Conservation (phyloP, 2,113 vertebrate genomes). For the Conger conger region DNA sequence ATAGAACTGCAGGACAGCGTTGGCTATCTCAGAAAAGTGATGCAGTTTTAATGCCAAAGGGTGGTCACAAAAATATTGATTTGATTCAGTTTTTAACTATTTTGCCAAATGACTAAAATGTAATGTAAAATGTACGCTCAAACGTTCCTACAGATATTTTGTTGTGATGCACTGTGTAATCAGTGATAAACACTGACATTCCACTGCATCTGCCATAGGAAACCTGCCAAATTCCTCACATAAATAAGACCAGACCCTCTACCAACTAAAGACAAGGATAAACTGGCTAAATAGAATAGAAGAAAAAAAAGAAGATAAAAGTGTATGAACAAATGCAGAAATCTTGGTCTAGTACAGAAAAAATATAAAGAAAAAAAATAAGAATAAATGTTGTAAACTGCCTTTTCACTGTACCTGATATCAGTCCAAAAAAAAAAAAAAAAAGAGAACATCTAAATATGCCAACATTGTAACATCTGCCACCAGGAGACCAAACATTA, state of each 20-base stretch:
- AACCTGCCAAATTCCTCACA: slow-evolving; percentile 84
- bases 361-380: not conserved
- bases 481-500: not conserved
- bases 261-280: slow-evolving; percentile 76
- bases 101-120: too few species aligned
- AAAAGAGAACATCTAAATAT: not conserved
- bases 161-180: too few species aligned
- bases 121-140: too few species aligned
- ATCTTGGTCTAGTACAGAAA: slow-evolving; percentile 12
- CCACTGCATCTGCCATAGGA: slow-evolving; percentile 89
- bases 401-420: slow-evolving; percentile 61
- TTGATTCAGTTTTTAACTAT: too few species aligned
- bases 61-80: too few species aligned
- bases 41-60: too few species aligned
- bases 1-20: too few species aligned
- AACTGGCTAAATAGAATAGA: slow-evolving; percentile 83
- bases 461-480: slow-evolving; percentile 13
- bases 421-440: slow-evolving; percentile 61
- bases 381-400: slow-evolving; percentile 58
- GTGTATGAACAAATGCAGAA: slow-evolving; percentile 61
- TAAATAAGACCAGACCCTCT: slow-evolving; percentile 80
- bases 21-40: too few species aligned
- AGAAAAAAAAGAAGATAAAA: slow-evolving; percentile 78
- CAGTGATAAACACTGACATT: too few species aligned
- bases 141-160: slow-evolving; percentile 73